These are phyloP conservation scores for Aradophagus sp. DNA, from an alignment of 1,140 invertebrate genomes.

Conservation along the genomic window DNA sequence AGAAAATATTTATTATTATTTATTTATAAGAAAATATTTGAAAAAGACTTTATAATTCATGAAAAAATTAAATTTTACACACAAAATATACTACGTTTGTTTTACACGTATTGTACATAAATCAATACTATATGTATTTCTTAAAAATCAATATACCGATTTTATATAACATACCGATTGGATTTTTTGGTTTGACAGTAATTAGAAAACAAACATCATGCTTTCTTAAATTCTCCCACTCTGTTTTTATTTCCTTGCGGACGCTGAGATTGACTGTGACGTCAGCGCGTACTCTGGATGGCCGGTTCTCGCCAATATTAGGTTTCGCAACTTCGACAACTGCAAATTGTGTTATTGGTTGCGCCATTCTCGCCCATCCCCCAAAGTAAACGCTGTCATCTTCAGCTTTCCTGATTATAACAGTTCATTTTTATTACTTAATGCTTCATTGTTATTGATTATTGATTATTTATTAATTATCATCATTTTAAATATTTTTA, in stretches of 20 bases:
- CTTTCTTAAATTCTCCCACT: conserved; percentile 97
- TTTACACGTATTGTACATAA: too few species aligned
- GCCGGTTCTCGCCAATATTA: conserved; percentile 93
- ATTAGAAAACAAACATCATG: conserved; percentile 99
- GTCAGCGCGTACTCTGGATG: conserved; percentile 95
- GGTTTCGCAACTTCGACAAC: conserved; percentile 96
- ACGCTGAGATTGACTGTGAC: conserved; percentile 94
- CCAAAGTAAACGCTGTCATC: conserved; percentile 92
- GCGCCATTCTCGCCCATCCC: conserved; percentile 99
- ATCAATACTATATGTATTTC: conserved; percentile 15
- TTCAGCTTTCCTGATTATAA: conserved; percentile 83
- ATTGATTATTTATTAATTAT: too few species aligned
- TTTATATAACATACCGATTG: conserved; percentile 80
- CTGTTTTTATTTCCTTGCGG: conserved; percentile 91
- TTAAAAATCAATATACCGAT: conserved; percentile 16
- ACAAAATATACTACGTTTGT: too few species aligned
- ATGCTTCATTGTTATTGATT: background rate
- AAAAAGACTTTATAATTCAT: too few species aligned
- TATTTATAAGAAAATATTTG: too few species aligned
- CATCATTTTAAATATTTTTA: too few species aligned
- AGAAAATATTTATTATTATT: too few species aligned
- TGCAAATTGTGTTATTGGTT: conserved; percentile 93
- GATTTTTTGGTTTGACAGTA: conserved; percentile 88
- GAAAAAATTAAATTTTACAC: too few species aligned
- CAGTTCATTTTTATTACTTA: background rate